Conservation (phyloP, 2,797 vertebrate genomes). For the Smutsia temminckii region DNA sequence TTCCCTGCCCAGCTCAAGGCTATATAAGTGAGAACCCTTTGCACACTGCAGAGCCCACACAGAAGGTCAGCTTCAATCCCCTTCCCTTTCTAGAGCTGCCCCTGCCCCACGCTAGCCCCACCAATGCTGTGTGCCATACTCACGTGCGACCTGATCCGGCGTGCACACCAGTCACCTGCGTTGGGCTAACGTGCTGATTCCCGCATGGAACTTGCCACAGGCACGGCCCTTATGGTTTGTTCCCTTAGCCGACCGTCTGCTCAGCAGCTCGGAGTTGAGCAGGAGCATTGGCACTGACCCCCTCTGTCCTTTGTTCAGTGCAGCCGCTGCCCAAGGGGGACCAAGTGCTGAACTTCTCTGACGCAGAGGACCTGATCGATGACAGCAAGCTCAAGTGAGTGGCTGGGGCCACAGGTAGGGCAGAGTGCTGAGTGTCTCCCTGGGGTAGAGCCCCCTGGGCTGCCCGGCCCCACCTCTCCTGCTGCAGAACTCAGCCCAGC, state of each 20-base stretch:
- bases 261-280: not conserved
- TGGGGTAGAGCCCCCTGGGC: not conserved
- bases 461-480: not conserved
- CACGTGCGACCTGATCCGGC: too few relatives aligned
- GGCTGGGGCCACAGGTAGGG: not conserved
- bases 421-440: not conserved
- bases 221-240: not conserved
- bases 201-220: accelerated
- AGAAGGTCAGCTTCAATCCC: not conserved
- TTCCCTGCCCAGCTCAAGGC: not conserved
- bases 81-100: not conserved
- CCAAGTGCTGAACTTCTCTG: constrained; percentile 97
- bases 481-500: not conserved
- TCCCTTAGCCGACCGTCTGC: not conserved
- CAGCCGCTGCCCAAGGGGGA: constrained; percentile 97
- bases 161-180: not conserved
- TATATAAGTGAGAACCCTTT: not conserved
- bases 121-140: not conserved
- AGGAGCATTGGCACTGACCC: not conserved
- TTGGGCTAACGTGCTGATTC: not conserved
- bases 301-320: constrained; percentile 86
- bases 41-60: not conserved
- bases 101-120: not conserved
- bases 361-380: constrained; percentile 96
- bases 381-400: constrained; percentile 95